Evolutionary conservation across 37 sponge, comb jelly and placozoan genomes (phyloP), one percentile per base, ranked within the genome.

Genomic region (Amphimedon queenslandica): DNA sequence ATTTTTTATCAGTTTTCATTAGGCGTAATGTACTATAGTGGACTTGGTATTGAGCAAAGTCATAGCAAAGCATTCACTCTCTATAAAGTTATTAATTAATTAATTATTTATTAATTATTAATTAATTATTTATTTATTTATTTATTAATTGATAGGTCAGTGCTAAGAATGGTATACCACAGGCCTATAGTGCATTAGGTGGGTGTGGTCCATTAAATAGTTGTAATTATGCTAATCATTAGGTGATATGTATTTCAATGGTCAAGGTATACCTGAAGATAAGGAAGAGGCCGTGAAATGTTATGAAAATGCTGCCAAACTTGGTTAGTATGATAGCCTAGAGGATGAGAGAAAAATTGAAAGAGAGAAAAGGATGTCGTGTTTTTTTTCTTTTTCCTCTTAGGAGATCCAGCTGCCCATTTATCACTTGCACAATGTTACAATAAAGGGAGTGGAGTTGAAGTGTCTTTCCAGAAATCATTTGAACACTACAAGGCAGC

Each of bases 341-440:
- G n/a, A n/a, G n/a, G n/a, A n/a, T n/a, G n/a, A n/a, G n/a, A n/a
- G n/a, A n/a, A n/a, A n/a, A n/a, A n/a, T n/a, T n/a, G n/a, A n/a
- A n/a, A n/a, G n/a, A n/a, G n/a, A n/a, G n/a, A n/a, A n/a, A n/a
- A n/a, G n/a, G n/a, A n/a, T n/a, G n/a, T n/a, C n/a, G n/a, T n/a
- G n/a, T n/a, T 39, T 3, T 51, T 27, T 36, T 42, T 25, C 4
- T 66, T 5, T 35, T 37, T 21, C 32, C 13, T 29, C 13, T 23
- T 57, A 88, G 84, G 80, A 66, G 89, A 92, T 43, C 77, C 78
- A 1, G 16, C 72, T 16, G 89, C 88, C 1, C 77, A 90, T 61
- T 16, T 90, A 27, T 71, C 83, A 24, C 57, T 93, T 41, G 94
- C 94, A 31, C 76, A 78, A n/a, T 90, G 94, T 73, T 86, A 93